phyloP scores from a whole-genome alignment of 2,797 vertebrate species.

The Apogon hyalosoma region DNA sequence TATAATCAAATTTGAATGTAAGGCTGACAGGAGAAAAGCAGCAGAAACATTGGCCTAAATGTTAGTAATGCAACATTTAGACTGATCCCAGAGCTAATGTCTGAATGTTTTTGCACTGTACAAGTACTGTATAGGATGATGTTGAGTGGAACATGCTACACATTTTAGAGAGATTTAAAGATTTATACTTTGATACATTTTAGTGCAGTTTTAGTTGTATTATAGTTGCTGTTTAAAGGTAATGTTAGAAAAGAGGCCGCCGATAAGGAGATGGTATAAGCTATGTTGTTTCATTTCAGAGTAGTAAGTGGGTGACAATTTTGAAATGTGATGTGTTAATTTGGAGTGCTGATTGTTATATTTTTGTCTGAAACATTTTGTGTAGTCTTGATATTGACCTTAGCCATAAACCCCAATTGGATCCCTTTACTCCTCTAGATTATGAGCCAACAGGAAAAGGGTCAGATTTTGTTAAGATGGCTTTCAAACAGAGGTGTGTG shows the following conservation, averaged over 20 bases:
- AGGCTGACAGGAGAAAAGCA: slow-evolving; percentile 34
- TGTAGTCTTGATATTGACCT: slow-evolving; percentile 32
- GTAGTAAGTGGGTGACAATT: slow-evolving; percentile 45
- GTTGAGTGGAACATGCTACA: slow-evolving; percentile 38
- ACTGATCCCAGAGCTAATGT: slow-evolving; percentile 19
- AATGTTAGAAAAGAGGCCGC: slow-evolving; percentile 48
- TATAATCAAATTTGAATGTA: slow-evolving; percentile 75
- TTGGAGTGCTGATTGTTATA: slow-evolving; percentile 54
- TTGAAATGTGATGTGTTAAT: slow-evolving; percentile 47
- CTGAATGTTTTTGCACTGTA: slow-evolving; percentile 77
- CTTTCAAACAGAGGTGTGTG: slow-evolving; percentile 28
- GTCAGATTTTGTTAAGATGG: slow-evolving; percentile 9
- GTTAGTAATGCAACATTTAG: slow-evolving; percentile 24
- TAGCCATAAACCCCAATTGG: slow-evolving; percentile 18
- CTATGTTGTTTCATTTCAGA: slow-evolving; percentile 63
- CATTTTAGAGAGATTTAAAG: slow-evolving; percentile 37
- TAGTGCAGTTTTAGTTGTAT: slow-evolving; percentile 56
- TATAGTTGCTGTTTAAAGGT: slow-evolving; percentile 44
- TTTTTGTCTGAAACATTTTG: slow-evolving; percentile 48
- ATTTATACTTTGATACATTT: slow-evolving; percentile 35
- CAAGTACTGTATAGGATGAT: slow-evolving; percentile 72
- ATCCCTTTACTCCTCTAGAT: slow-evolving; percentile 6
- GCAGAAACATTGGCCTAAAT: slow-evolving; percentile 32
- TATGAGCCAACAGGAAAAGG: slow-evolving; percentile 17
- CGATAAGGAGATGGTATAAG: slow-evolving; percentile 67